Conservation (phyloP, 2,888 invertebrate genomes). For the Bedellia somnulentella region DNA sequence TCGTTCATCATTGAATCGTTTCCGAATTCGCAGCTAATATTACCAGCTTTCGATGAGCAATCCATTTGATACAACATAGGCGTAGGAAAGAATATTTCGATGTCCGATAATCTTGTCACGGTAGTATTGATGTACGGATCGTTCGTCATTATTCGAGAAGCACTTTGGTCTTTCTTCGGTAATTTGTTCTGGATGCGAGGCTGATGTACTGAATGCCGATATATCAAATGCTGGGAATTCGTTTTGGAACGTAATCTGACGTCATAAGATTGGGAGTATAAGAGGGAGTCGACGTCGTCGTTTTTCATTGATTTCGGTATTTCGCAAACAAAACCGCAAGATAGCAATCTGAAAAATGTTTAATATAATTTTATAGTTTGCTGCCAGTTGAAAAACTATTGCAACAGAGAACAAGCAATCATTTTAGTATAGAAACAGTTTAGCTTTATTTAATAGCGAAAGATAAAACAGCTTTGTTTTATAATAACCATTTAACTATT, state of each 20-base stretch:
- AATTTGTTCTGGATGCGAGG: conserved; percentile 13
- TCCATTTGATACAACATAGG: conserved; percentile 48
- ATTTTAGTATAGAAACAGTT: too few relatives aligned
- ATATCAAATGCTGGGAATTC: conserved; percentile 32
- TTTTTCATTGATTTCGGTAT: conserved; percentile 31
- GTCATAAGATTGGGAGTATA: conserved; percentile 56
- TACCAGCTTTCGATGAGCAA: conserved; percentile 21
- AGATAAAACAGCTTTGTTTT: too few relatives aligned
- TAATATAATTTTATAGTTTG: too few relatives aligned
- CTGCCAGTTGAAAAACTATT: too few relatives aligned
- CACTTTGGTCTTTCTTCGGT: conserved; percentile 45
- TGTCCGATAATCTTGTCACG: conserved; percentile 56
- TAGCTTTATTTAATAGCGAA: too few relatives aligned
- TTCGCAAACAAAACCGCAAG: conserved; percentile 65
- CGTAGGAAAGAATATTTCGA: conserved; percentile 65
- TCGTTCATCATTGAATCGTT: conserved; percentile 27
- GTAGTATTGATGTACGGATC: conserved; percentile 60
- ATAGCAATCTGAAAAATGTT: conserved; percentile 40
- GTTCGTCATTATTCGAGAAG: conserved; percentile 55
- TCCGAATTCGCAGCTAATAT: conserved; percentile 37
- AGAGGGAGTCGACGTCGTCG: conserved; percentile 42
- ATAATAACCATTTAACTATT: too few relatives aligned
- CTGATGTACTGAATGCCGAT: conserved; percentile 35
- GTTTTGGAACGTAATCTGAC: conserved; percentile 45
- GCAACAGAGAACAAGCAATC: too few relatives aligned